Percentiles rank a stretch among this genome's conserved stretches.
phyloP scores from a whole-genome alignment of 2,888 invertebrate genomes.

The Synanthedon tipuliformis region DNA sequence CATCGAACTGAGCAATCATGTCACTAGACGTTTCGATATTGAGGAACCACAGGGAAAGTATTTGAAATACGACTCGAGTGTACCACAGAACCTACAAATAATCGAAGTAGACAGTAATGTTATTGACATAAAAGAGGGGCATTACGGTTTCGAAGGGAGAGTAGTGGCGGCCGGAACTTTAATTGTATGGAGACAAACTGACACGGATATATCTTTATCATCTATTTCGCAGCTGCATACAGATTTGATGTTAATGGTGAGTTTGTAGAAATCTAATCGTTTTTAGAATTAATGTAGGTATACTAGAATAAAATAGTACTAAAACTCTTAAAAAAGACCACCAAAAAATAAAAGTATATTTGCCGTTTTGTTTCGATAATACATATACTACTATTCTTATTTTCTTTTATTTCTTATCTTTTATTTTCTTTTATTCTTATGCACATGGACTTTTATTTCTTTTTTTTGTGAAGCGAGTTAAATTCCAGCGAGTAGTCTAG shows the following conservation, averaged over 20 bases:
- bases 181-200: constrained; percentile 45
- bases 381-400: no score
- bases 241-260: constrained; percentile 58
- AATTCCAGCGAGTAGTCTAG: no score
- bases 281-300: not conserved
- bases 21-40: constrained; percentile 33
- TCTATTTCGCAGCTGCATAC: constrained; percentile 44
- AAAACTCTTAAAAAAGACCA: no score
- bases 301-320: not conserved
- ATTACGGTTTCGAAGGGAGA: constrained; percentile 38
- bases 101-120: constrained; percentile 53
- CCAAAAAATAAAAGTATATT: no score
- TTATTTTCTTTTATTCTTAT: no score
- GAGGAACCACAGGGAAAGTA: constrained; percentile 42
- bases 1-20: constrained; percentile 44
- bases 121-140: constrained; percentile 49
- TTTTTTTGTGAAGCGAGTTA: no score
- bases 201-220: constrained; percentile 41
- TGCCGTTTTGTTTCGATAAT: no score
- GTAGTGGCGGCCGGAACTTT: constrained; percentile 48
- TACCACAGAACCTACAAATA: constrained; percentile 57
- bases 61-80: constrained; percentile 53
- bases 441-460: no score
- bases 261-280: constrained; percentile 7
- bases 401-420: no score